A percentile compares a stretch with the other conserved stretches of the same genome.
Evolutionary conservation across 2,797 vertebrate genomes (phyloP).

Genomic region (Gadopsis bispinosus): DNA sequence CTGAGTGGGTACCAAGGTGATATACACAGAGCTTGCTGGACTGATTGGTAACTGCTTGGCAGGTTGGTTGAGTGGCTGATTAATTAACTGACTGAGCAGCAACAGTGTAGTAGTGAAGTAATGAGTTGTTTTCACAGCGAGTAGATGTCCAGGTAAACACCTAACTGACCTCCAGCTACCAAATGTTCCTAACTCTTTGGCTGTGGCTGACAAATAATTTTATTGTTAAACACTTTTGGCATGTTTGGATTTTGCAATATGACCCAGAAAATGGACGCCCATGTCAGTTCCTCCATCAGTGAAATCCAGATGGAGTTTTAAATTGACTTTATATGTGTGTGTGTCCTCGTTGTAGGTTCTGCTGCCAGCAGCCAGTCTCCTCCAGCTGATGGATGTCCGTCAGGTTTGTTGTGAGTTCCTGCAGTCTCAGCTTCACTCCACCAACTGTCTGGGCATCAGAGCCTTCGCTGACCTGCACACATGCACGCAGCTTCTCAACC

Average conservation of each 20-base stretch:
- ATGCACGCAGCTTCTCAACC: constrained; percentile 91
- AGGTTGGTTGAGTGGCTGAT: neutral
- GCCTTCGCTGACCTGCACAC: constrained; percentile 95
- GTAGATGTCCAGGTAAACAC: neutral
- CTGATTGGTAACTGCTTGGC: too few species aligned
- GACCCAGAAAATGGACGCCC: neutral
- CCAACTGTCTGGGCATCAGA: constrained; percentile 96
- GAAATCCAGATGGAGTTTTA: neutral
- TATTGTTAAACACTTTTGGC: neutral
- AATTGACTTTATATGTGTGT: neutral
- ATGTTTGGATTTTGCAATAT: neutral
- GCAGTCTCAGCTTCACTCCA: constrained; percentile 95
- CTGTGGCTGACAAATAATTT: neutral
- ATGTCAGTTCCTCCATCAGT: neutral
- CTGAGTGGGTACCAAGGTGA: neutral
- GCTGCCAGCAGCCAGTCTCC: constrained; percentile 92
- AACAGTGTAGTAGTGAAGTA: neutral
- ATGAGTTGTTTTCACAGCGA: neutral
- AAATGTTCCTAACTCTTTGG: neutral
- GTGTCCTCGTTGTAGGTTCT: constrained; percentile 85
- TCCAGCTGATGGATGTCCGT: constrained; percentile 95
- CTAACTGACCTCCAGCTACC: neutral
- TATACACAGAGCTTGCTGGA: neutral
- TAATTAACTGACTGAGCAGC: neutral
- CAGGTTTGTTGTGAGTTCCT: constrained; percentile 97